These are phyloP conservation scores for Poecilus cupreus DNA, from an alignment of 2,888 invertebrate genomes.

Conservation along the genomic window DNA sequence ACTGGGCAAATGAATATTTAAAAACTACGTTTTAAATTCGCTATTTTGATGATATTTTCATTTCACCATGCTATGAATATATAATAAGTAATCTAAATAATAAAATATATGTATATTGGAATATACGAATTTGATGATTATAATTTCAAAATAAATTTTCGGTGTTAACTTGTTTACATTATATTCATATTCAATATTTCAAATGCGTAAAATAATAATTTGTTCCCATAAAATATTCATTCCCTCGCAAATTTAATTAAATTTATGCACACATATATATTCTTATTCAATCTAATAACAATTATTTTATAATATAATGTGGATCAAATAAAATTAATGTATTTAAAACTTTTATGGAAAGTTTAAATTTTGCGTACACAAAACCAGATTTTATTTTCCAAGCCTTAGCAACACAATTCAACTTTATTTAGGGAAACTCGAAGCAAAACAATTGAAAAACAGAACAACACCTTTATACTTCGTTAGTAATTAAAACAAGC, in stretches of 20 bases:
- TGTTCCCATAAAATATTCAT: conserved; percentile 23
- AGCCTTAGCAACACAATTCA: not conserved
- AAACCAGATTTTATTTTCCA: not conserved
- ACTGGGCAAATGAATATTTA: conserved; percentile 50
- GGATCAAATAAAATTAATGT: not conserved
- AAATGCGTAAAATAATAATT: conserved; percentile 20
- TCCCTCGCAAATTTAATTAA: conserved; percentile 13
- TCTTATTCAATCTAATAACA: conserved; percentile 21
- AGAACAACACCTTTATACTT: conserved; percentile 30
- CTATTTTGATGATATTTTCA: conserved; percentile 54
- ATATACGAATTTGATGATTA: conserved; percentile 42
- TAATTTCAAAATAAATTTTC: conserved; percentile 43
- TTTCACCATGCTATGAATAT: conserved; percentile 49
- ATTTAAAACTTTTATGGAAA: too few species aligned
- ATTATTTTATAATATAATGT: not conserved
- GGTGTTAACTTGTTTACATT: conserved; percentile 45
- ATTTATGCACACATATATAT: conserved; percentile 1
- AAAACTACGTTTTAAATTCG: conserved; percentile 46
- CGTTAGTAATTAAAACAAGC: conserved; percentile 42
- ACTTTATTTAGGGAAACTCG: conserved; percentile 14
- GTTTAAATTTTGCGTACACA: not conserved
- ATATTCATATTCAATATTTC: conserved; percentile 35
- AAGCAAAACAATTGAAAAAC: conserved; percentile 25
- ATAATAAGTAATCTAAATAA: conserved; percentile 54
- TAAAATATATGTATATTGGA: conserved; percentile 52